Base-by-base conservation (phyloP, 2,797 vertebrate genomes). In the Oreortyx pictus region DNA sequence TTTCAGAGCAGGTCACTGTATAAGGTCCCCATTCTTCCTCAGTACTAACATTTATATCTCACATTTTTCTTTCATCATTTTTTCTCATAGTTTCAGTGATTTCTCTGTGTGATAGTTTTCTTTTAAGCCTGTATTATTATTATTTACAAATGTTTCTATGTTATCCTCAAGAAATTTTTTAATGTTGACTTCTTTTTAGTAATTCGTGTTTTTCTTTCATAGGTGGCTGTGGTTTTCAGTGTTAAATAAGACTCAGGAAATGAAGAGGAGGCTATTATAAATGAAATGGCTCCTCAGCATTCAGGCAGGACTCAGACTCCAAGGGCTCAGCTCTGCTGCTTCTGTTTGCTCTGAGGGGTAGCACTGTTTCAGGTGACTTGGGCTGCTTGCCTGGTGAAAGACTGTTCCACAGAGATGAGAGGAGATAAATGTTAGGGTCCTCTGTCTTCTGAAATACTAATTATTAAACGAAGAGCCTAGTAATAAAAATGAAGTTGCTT, bases 401-500 rank as follows among this genome's bases (percentile, higher is more conserved):
- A 7, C 43, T 54, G 41, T 81, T 52, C 71, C 47, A n/a, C 0
- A 1, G 56, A 65, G 60, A 90, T 56, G 76, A 70, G 37, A 27
- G 52, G 52, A 87, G 79, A 49, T 47, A 37, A 78, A 85, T 47
- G 49, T 81, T 35, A 77, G 37, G 67, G 37, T 60, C 35, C 1
- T 4, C 78, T 66, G 75, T 52, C 91, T 86, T 84, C 83, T 88
- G 81, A 76, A 91, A 91, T 71, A 91, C 86, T 86, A 82, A 84
- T 96, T 86, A 61, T 75, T 64, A 62, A 1, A 0, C 70, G 75
- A 92, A 64, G 60, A 84, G 43, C 61, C 52, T 29, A 57, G 39
- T 91, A 90, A 94, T 90, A 81, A 94, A 78, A 93, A 84, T 37
- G 9, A 15, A 74, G 82, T 86, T 86, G 78, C 71, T 88, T 94